phyloP scores from a whole-genome alignment of 2,888 invertebrate genomes.

The Hecatera dysodea region DNA sequence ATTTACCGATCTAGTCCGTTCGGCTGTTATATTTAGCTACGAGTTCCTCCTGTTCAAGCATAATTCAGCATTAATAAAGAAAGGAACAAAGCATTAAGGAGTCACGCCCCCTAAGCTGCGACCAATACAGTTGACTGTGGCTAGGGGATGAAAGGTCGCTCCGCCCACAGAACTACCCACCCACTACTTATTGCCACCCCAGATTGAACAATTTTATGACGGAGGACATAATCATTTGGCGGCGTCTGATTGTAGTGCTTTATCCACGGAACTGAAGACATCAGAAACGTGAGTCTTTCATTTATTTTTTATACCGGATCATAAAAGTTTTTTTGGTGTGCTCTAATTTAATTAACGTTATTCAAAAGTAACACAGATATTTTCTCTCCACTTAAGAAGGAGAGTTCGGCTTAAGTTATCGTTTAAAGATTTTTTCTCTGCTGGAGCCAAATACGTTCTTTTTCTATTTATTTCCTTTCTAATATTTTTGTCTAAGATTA shows the following conservation, averaged over 20 bases:
- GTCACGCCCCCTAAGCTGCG: conserved; percentile 70
- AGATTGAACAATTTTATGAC: conserved; percentile 59
- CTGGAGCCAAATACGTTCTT: not conserved
- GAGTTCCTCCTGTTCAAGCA: conserved; percentile 59
- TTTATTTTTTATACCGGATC: not conserved
- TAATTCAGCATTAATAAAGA: conserved; percentile 73
- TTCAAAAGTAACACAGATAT: not conserved
- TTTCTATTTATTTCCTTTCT: not conserved
- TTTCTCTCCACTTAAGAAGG: not conserved
- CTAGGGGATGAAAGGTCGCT: conserved; percentile 71
- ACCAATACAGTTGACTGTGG: conserved; percentile 72
- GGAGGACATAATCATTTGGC: conserved; percentile 69
- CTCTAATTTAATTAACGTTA: not conserved
- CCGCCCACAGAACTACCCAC: conserved; percentile 73
- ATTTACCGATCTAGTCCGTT: too few species aligned
- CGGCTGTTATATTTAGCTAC: too few species aligned
- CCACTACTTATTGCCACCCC: conserved; percentile 71
- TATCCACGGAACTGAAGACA: conserved; percentile 44
- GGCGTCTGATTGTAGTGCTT: conserved; percentile 64
- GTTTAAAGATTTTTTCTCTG: not conserved
- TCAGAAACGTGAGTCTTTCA: conserved; percentile 44
- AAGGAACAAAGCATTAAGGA: conserved; percentile 42
- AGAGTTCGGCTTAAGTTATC: not conserved
- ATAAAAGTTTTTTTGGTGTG: not conserved
- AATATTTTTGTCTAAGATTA: not conserved